Base-by-base conservation (phyloP, 2,797 vertebrate genomes). In the Cryptoblepharus egeriae region DNA sequence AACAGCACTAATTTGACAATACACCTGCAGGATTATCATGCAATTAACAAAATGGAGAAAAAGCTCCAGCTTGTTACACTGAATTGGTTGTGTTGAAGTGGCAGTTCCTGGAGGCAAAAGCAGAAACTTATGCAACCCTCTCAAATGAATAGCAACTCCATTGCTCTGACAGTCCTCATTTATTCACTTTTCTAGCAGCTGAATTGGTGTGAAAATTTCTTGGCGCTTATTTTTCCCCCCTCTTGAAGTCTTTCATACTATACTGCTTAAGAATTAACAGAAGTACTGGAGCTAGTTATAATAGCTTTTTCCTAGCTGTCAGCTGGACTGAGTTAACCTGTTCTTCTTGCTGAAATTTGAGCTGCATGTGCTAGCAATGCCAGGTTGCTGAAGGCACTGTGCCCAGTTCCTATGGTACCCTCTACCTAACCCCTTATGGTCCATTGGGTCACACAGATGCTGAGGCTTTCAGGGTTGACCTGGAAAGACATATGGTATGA, bases 131-230 rank as follows among this genome's bases (percentile, higher is more conserved):
- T 61, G 45, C 30, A 73, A 55, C 22, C 20, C 12, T 74, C 49
- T 77, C 42, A 76, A 57, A 16, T 77, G 61, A 60, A 80, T 69
- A 76, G 68, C 63, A 76, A 87, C 72, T 32, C 39, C 42, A 64
- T 15, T 74, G 61, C 57, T 30, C 32, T 24, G 37, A n/a, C 18
- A 75, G 39, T 64, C 32, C 60, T 80, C 39, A 20, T 77, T 78
- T 75, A 78, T 74, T 81, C 63, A 75, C 37, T 81, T 65, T 55
- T 68, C 57, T 60, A 61, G 81, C 69, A 81, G 75, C 69, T 70
- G 45, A 81, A 74, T 60, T 68, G 20, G 61, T 87, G 63, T 81
- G 79, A 79, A 87, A 84, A 77, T n/a, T n/a, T 77, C 42, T 77
- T 84, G 75, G 60, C 55, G 78, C 57, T 57, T 61, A 63, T 74